Base-by-base conservation (phyloP, 2,797 vertebrate genomes). In the Naso thynnoides region DNA sequence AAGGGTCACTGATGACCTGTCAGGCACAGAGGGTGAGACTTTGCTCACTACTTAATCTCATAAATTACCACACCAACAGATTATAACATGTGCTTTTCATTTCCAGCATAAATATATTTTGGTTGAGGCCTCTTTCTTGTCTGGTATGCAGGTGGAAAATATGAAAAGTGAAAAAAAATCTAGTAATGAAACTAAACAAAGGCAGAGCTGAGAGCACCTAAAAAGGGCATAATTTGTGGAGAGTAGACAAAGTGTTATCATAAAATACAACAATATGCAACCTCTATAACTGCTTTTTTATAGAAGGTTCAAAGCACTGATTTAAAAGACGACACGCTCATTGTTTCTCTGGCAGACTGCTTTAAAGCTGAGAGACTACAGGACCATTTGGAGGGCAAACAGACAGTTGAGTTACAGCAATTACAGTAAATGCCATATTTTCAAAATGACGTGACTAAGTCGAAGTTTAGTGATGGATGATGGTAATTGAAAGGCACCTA, bases 301-400 rank as follows among this genome's bases (percentile, higher is more conserved):
- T 76, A 27, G 75, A 70, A 60, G 42, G 31, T 23, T 73, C 70
- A 60, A 65, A 31, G 14, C 10, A 24, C 24, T 23, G 39, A 45
- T 48, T 75, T 70, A 42, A 56, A 62, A 50, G 52, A 59, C 0
- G 4, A 39, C 56, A 39, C 10, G n/a, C 66, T 78, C n/a, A 11
- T 70, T 18, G 27, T 72, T 73, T 50, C 50, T 78, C 55, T 55
- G 60, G 50, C 58, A 78, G 33, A 49, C 54, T 57, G 50, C 41
- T 70, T 71, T 55, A 76, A 76, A 75, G 73, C 48, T 21, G 1
- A 14, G 1, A 64, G 42, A 50, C 27, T 38, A 11, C 27, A 70
- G 53, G 61, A 36, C 70, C 24, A 24, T 21, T 53, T 50, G 15
- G 58, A 50, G 38, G 38, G 41, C 36, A 21, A 74, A 49, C 72